Evolutionary conservation across 2,888 invertebrate species (phyloP), one percentile per base, ranked within the genome.

Genomic region (Tipula confusa): DNA sequence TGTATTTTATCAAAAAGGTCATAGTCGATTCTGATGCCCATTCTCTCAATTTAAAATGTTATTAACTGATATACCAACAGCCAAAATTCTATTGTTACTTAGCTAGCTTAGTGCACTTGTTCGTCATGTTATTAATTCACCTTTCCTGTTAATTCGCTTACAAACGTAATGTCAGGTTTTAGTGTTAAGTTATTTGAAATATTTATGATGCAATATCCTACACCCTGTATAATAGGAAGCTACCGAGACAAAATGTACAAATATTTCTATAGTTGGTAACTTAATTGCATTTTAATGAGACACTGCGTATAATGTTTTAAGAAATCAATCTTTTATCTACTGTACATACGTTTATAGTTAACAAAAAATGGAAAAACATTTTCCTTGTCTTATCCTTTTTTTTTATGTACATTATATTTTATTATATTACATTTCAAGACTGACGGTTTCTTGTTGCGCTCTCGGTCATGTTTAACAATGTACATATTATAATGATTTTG

Each of bases 401-500:
- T 64, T n/a, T n/a, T n/a, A n/a, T n/a, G n/a, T n/a, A n/a, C 64
- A 9, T 64, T 64, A 64, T 64, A 64, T 64, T 64, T 64, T 64
- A 64, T 64, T 64, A n/a, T n/a, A 64, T 24, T 24, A 64, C 24
- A 64, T 64, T 64, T 64, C 64, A 64, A 64, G 24, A 24, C 64
- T 64, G 64, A 64, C 24, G 64, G 64, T 64, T 64, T 64, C 64
- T 64, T 64, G 43, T 64, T 64, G 64, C 64, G 64, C 64, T 64
- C 64, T 64, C 64, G 64, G 64, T 64, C 64, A 64, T 64, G 24
- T 11, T 64, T 24, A n/a, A 64, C 64, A 64, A 24, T 64, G n/a
- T n/a, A n/a, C n/a, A n/a, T n/a, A n/a, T 11, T 64, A 64, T 24
- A 64, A 64, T 64, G 64, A 24, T 7, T 64, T 64, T 24, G n/a